A percentile compares a stretch with the other conserved stretches of the same genome.
Evolutionary conservation across 2,113 vertebrate species (phyloP).

Genomic region (Rostratula benghalensis): DNA sequence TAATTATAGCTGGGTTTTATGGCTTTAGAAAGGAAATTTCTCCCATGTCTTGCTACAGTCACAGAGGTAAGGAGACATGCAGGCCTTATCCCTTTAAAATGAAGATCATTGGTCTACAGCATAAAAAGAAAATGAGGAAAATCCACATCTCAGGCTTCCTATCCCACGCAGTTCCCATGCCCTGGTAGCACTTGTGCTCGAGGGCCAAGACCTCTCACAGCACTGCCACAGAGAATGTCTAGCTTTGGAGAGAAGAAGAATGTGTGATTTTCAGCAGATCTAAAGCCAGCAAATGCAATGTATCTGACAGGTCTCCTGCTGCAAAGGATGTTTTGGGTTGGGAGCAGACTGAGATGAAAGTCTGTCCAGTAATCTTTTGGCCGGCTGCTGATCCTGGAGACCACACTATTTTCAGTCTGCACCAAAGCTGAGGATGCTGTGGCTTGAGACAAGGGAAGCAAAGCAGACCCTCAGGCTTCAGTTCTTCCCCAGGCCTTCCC

Average conservation of each 20-base stretch:
- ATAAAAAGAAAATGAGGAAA: background rate
- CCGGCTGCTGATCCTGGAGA: background rate
- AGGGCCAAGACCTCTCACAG: fast-evolving
- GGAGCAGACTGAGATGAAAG: background rate
- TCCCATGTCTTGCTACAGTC: background rate
- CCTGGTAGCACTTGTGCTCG: background rate
- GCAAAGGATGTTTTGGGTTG: background rate
- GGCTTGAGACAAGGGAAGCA: background rate
- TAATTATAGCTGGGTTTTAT: fast-evolving
- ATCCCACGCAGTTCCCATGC: background rate
- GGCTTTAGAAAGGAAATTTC: background rate
- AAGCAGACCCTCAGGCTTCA: background rate
- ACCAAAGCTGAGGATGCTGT: background rate
- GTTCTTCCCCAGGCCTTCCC: background rate
- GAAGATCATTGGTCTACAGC: fast-evolving
- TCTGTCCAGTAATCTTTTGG: background rate
- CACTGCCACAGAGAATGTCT: fast-evolving
- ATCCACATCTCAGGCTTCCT: background rate
- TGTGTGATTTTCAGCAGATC: background rate
- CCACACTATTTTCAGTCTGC: background rate
- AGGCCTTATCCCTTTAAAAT: background rate
- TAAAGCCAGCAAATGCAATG: background rate
- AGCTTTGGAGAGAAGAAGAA: background rate
- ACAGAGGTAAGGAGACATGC: background rate
- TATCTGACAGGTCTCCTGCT: background rate